These are phyloP conservation scores for Sycobia sp. DNA, from an alignment of 1,140 invertebrate genomes.

Conservation along the genomic window DNA sequence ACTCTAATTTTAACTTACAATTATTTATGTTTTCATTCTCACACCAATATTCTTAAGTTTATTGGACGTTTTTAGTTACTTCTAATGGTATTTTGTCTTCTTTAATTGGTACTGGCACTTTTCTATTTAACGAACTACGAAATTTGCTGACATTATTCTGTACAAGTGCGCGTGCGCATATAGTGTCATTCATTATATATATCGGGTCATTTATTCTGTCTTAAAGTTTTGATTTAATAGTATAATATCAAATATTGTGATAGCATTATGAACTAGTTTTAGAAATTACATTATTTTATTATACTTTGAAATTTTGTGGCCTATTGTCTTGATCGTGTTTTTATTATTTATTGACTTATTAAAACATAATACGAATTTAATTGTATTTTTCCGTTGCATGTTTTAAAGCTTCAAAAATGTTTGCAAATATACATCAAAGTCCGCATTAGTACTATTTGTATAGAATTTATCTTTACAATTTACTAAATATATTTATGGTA, in stretches of 20 bases:
- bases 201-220: background rate
- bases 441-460: no score
- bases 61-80: constrained; percentile 60
- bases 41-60: constrained; percentile 55
- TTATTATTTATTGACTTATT: no score
- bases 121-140: constrained; percentile 59
- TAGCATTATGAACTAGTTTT: background rate
- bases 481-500: no score
- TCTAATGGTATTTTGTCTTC: constrained; percentile 53
- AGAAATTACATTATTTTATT: background rate
- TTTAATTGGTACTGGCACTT: constrained; percentile 60
- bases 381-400: no score
- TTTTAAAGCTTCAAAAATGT: no score
- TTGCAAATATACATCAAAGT: no score
- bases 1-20: constrained; percentile 37
- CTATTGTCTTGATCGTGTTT: no score
- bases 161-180: background rate
- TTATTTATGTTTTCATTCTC: constrained; percentile 28
- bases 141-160: background rate
- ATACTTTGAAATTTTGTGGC: no score
- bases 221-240: background rate
- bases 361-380: no score
- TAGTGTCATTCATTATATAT: background rate
- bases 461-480: no score
- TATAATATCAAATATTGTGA: background rate